Base-by-base conservation (phyloP, 2,113 vertebrate genomes). In the Typhlomys cinereus region DNA sequence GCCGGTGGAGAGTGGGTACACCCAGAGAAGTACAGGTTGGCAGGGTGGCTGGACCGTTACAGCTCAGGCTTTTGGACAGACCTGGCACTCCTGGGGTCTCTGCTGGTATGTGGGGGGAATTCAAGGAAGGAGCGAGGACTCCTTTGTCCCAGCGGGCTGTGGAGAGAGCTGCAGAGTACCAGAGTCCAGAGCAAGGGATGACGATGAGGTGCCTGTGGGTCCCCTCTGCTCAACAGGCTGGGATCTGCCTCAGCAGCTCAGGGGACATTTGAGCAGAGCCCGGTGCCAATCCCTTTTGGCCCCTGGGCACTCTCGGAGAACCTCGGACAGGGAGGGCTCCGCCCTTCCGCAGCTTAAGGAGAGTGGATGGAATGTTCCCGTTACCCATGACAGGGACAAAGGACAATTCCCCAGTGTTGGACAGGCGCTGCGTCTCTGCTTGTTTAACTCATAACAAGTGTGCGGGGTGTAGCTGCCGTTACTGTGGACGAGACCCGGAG, bases 1-100 rank as follows among this genome's bases (percentile, higher is more conserved):
- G 6, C 50, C 66, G 9, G 21, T 5, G 23, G 0, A 6, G 6
- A 17, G 18, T 7, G 39, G 44, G 34, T 10, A 20, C 10, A 5
- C 20, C 41, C 23, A 3, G 41, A 80, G 46, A 52, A n/a, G 21
- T 7, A 36, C 7, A 9, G 12, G 23, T 7, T 13, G 41, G 54
- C 31, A 9, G 17, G 17, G 8, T 36, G 50, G 25, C 79, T 25
- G 5, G 34, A 41, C 5, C 4, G 23, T 14, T 8, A 0, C 39
- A 6, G 41, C 7, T 66, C 36, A 14, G 17, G 74, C 39, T 13
- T n/a, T 61, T 70, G 36, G 48, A 61, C 25, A 48, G 79, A 39
- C 48, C 70, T 39, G 2, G 20, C 27, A 8, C 61, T 41, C 31
- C 31, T 36, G 21, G 48, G 80, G 70, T 39, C 82, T 41, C 31